Evolutionary conservation across 64 coral and sea anemone genomes (phyloP), one percentile per base, ranked within the genome.

Genomic region (Actinia equina): DNA sequence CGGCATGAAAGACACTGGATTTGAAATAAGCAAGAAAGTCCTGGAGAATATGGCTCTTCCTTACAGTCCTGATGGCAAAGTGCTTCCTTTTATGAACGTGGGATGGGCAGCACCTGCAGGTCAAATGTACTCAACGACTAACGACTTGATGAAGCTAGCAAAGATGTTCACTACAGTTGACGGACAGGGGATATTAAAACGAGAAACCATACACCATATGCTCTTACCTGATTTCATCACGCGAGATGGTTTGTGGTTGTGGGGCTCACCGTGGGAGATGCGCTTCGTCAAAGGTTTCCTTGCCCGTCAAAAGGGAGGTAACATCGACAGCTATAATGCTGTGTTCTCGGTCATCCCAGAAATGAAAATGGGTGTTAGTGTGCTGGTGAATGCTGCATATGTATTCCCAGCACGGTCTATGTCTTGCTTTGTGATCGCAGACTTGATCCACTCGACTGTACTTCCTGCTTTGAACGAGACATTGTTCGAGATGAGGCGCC

Each of bases 1-100:
- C 59, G 70, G 45, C 43, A 94, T 94, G 92, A 49, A 52, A n/a
- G 70, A 94, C 27, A 94, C 92, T 22, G 92, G 92, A 45, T 89
- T 89, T 80, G 37, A 82, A 71, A 94, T 91, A 44, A 91, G 71
- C 43, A 14, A 77, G 8, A 23, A 46, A n/a, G 56, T 91, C 2
- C 18, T 45, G 70, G 85, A 80, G 25, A 79, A 91, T n/a, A 86
- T 86, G 84, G 89, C 89, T 3, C 85, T 86, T 30, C 92, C 92
- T 37, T 64, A 94, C 54, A 1, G 10, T 49, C 74, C 76, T 23
- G 83, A 82, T 44, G 84, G 76, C 27, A 69, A 71, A 25, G 30
- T 49, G 18, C 37, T 89, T 18, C 87, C 87, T 17, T 89, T 89
- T 15, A 76, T 82, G 88, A 70, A 89, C 12, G 43, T 94, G 23